Evolutionary conservation across 2,113 vertebrate genomes (phyloP), one percentile per base, ranked within the genome.

Genomic region (Alaudala cheleensis): DNA sequence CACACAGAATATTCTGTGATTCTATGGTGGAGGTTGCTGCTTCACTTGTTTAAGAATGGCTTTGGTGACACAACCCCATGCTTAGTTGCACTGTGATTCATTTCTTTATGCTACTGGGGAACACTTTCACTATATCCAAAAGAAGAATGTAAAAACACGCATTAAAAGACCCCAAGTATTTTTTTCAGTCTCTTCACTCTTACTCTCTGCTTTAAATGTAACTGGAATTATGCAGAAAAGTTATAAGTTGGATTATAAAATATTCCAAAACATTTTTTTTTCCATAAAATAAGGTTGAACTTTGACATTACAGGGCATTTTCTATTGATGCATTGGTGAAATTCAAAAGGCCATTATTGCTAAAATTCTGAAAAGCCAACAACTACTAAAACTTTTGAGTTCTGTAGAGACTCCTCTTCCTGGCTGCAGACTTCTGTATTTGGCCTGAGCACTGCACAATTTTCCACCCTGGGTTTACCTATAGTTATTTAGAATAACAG

Each of bases 1-100:
- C 37, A 37, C 37, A 37, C 37, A 37, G 37, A 37, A 37, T 39
- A 47, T 47, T 64, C 40, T 45, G 33, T 21, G 7, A 33, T 62
- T 62, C 66, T 54, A 28, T 37, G 33, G 25, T 47, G 47, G 58
- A 91, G 83, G 31, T n/a, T 86, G 67, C 72, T 93, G 51, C 81
- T 88, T 95, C 65, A 83, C 44, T 56, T 92, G 67, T 95, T 94
- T 95, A 96, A 80, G 86, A 95, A 66, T 53, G 21, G n/a, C 62
- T 67, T 69, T 66, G 29, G 44, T 57, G 87, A 93, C 88, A 88
- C 88, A 64, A 91, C 22, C 78, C 92, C 77, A 86, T 81, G 67
- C 51, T 96, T 80, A 76, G 8, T 2, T 90, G 29, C 34, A 37
- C 56, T 70, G 39, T 67, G 23, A 87, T 81, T 89, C 6, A 78